A percentile compares a stretch with the other conserved stretches of the same genome.
Evolutionary conservation across 1,140 invertebrate species (phyloP).

Genomic region (Pseudomyrmex gracilis): DNA sequence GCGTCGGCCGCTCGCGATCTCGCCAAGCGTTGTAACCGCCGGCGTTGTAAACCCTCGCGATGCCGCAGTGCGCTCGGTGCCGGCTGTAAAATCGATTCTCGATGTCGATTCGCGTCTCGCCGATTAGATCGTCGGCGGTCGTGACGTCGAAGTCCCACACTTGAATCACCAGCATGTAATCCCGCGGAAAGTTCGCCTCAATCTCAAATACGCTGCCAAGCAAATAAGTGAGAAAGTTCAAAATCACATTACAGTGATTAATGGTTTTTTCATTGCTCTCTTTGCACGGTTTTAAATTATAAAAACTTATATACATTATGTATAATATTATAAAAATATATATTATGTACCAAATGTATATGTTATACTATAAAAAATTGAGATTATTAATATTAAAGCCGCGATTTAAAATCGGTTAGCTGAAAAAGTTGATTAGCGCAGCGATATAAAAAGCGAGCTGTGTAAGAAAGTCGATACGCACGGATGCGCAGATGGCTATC

Average conservation of each 20-base stretch:
- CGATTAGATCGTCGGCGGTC: conserved; percentile 92
- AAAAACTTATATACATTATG: no score
- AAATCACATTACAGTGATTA: no score
- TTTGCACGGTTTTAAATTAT: no score
- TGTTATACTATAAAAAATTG: no score
- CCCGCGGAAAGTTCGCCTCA: conserved; percentile 90
- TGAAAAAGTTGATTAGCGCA: not conserved
- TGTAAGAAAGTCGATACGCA: conserved; percentile 19
- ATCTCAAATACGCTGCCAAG: conserved; percentile 90
- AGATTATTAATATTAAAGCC: no score
- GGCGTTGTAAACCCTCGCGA: conserved; percentile 89
- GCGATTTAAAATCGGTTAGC: no score
- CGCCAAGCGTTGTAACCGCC: conserved; percentile 92
- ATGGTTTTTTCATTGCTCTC: no score
- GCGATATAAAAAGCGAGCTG: conserved; percentile 17
- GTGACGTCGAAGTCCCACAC: conserved; percentile 92
- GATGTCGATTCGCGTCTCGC: conserved; percentile 93
- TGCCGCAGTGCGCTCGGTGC: conserved; percentile 92
- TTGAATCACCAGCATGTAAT: conserved; percentile 90
- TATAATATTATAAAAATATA: no score
- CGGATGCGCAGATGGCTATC: conserved; percentile 46
- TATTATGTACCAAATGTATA: no score
- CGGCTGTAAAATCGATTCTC: conserved; percentile 94
- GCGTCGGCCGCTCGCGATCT: conserved; percentile 90
- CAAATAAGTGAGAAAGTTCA: not conserved